Percentiles rank a stretch among this genome's conserved stretches.
Evolutionary conservation across 2,797 vertebrate genomes (phyloP).

Genomic region (Esox lucius): DNA sequence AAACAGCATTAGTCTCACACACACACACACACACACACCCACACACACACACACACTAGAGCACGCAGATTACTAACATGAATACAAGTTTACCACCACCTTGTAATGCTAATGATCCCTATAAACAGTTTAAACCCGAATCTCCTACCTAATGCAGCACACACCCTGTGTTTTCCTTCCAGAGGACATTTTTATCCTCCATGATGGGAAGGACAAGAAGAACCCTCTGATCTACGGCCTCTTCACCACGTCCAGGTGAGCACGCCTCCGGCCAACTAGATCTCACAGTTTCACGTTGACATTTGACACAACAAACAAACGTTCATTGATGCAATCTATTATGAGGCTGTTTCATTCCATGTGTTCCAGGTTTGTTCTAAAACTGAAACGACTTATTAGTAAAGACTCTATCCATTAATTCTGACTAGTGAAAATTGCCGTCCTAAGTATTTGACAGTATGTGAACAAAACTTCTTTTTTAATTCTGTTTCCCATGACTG

Average conservation of each 20-base stretch:
- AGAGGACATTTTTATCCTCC: conserved; percentile 82
- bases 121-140: neutral
- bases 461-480: too few species aligned
- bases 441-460: too few species aligned
- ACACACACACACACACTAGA: conserved; percentile 5
- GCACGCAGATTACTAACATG: neutral
- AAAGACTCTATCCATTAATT: too few species aligned
- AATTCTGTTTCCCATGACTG: neutral
- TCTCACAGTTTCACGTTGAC: conserved; percentile 6
- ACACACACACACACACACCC: conserved; percentile 22
- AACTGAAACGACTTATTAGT: too few species aligned
- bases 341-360: too few species aligned
- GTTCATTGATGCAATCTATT: too few species aligned
- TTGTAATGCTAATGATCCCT: neutral
- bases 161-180: conserved; percentile 11
- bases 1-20: conserved; percentile 43
- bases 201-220: conserved; percentile 79
- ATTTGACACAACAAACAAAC: neutral
- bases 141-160: neutral
- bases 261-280: neutral
- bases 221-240: conserved; percentile 82
- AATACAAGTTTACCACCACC: conserved; percentile 12
- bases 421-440: too few species aligned
- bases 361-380: too few species aligned
- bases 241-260: conserved; percentile 81